Percentiles rank a stretch among this genome's conserved stretches.
These are phyloP conservation scores for Dromas ardeola DNA, from an alignment of 2,113 vertebrate species.

Conservation along the genomic window DNA sequence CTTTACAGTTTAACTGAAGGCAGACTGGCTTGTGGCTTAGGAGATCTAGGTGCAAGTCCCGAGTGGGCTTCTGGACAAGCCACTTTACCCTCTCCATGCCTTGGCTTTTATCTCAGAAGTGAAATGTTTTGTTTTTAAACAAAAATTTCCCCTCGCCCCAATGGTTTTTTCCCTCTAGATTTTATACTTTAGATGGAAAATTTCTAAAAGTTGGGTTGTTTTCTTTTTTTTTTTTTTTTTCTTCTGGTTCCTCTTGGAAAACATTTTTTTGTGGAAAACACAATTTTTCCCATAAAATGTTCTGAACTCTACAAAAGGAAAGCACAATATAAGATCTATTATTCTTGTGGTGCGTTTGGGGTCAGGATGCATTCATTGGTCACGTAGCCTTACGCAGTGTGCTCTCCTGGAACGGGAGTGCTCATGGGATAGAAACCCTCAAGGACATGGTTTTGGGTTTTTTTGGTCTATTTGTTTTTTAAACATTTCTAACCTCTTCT, in stretches of 20 bases:
- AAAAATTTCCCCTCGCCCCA: neutral
- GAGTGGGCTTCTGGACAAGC: neutral
- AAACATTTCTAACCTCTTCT: constrained; percentile 28
- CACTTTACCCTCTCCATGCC: neutral
- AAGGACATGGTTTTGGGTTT: neutral
- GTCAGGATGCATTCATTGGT: constrained; percentile 39
- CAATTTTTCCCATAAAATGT: constrained; percentile 10
- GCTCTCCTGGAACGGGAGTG: neutral
- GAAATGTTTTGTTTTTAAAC: neutral
- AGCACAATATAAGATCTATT: neutral
- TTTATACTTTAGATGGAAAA: constrained; percentile 6
- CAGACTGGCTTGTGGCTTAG: constrained; percentile 32
- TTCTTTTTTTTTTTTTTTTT: neutral
- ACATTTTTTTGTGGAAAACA: neutral
- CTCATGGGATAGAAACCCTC: constrained; percentile 5
- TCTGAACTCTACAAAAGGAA: neutral
- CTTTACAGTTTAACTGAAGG: neutral
- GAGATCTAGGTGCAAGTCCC: constrained; percentile 25
- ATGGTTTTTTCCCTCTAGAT: neutral
- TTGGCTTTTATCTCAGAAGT: neutral
- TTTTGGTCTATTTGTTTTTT: constrained; percentile 3
- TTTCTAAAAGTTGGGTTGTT: neutral
- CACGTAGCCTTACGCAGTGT: constrained; percentile 30
- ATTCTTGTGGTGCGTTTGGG: constrained; percentile 28
- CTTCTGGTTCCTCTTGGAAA: neutral